Conservation (phyloP, 2,797 vertebrate genomes). For the Oreochromis mossambicus region DNA sequence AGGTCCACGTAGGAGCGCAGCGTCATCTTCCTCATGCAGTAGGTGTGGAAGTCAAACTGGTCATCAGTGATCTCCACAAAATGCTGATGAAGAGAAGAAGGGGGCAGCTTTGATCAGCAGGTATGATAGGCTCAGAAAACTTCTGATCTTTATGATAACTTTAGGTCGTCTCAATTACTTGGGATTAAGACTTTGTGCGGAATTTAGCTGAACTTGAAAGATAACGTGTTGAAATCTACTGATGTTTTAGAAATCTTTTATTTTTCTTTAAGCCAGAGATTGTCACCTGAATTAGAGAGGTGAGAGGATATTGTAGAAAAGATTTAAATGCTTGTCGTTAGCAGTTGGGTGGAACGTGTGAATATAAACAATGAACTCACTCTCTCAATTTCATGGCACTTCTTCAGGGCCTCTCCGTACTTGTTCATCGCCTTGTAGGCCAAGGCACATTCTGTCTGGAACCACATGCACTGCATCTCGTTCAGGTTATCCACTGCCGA, state of each 20-base stretch:
- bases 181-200: neutral
- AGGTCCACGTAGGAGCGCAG: constrained; percentile 98
- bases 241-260: neutral
- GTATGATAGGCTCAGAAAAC: neutral
- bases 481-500: constrained; percentile 97
- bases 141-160: neutral
- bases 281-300: neutral
- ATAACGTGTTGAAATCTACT: neutral
- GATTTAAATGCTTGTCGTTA: neutral
- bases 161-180: rapidly evolving
- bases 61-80: constrained; percentile 99
- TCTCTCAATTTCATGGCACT: constrained; percentile 99
- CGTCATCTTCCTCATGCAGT: constrained; percentile 99
- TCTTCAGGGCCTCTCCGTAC: constrained; percentile 96
- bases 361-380: constrained; percentile 66
- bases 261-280: rapidly evolving
- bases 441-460: constrained; percentile 96
- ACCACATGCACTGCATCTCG: constrained; percentile 99
- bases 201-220: neutral
- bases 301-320: rapidly evolving
- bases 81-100: constrained; percentile 76
- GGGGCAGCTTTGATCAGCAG: neutral
- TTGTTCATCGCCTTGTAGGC: constrained; percentile 96
- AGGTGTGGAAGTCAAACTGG: constrained; percentile 99
- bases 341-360: neutral